These are phyloP conservation scores for Zaprionus taronus DNA, from an alignment of 1,140 invertebrate genomes.

Conservation along the genomic window DNA sequence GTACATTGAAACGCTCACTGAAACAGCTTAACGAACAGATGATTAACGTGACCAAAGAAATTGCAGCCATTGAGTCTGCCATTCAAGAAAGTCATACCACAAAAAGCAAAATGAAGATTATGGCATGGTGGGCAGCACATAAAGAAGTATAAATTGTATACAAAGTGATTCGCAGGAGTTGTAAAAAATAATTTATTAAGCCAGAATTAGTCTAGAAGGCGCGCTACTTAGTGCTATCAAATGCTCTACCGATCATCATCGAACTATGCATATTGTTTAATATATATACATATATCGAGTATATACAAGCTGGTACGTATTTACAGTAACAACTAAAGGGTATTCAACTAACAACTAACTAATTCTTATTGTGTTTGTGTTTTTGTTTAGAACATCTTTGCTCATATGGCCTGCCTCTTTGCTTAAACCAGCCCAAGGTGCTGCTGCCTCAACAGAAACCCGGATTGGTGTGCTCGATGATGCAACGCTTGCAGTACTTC, in stretches of 20 bases:
- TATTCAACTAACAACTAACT: constrained; percentile 27
- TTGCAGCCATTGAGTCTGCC: neutral
- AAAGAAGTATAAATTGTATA: neutral
- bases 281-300: constrained; percentile 41
- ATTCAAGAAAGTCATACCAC: neutral
- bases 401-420: constrained; percentile 79
- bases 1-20: neutral
- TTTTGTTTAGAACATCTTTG: constrained; percentile 64
- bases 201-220: constrained; percentile 73
- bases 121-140: neutral
- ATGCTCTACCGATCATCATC: constrained; percentile 46
- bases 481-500: constrained; percentile 94
- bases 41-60: neutral
- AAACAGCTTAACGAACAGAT: neutral
- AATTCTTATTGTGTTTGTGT: constrained; percentile 36
- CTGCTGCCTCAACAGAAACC: constrained; percentile 89
- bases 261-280: constrained; percentile 48
- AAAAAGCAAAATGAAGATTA: constrained; percentile 9
- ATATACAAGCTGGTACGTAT: constrained; percentile 41
- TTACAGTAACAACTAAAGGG: constrained; percentile 55
- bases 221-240: constrained; percentile 61
- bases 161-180: constrained; percentile 21
- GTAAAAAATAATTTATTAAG: constrained; percentile 74
- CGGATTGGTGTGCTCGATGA: constrained; percentile 97
- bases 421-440: constrained; percentile 44